Base-by-base conservation (phyloP, 2,113 vertebrate species). In the Natator depressus region DNA sequence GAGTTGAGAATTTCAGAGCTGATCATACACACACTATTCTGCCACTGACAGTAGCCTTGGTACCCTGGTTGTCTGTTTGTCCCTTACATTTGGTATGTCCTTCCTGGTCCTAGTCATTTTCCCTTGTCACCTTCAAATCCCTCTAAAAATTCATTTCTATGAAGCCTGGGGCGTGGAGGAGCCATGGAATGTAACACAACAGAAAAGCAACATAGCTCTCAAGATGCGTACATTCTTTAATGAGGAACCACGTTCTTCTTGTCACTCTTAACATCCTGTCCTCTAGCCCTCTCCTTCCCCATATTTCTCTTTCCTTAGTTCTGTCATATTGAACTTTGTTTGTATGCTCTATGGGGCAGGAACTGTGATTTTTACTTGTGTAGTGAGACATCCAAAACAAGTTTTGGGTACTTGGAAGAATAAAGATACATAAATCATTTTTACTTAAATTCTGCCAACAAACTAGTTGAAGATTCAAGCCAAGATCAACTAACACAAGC, bases 371-470 rank as follows among this genome's bases (percentile, higher is more conserved):
- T 92, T 89, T n/a, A 47, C 65, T 55, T 90, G 65, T 69, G 17
- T 69, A 9, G 35, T 69, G 65, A 69, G 65, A 69, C 35, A n/a
- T 69, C 35, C 35, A 38, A 93, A 10, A 54, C 35, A 76, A 46
- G 17, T 85, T 72, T 79, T 79, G 20, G 75, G n/a, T 51, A 3
- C 87, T 85, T 91, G 54, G 72, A 47, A 85, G 90, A 81, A 3
- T 42, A 80, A 89, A 81, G 47, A 46, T 19, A 53, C 24, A 89
- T 35, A 53, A 81, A 91, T 4, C 91, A 31, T 29, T 0, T 91
- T 38, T 42, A 29, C 84, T 84, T 75, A 85, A 93, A 78, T 93
- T 95, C 89, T 89, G 35, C 38, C 62, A 88, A 80, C 31, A 62
- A 59, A 29, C 9, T 91, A 62, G 20, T 91, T 88, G 57, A 89